A percentile compares a stretch with the other conserved stretches of the same genome.
phyloP scores from a whole-genome alignment of 2,797 vertebrate species.

The Cheirogaleus major region DNA sequence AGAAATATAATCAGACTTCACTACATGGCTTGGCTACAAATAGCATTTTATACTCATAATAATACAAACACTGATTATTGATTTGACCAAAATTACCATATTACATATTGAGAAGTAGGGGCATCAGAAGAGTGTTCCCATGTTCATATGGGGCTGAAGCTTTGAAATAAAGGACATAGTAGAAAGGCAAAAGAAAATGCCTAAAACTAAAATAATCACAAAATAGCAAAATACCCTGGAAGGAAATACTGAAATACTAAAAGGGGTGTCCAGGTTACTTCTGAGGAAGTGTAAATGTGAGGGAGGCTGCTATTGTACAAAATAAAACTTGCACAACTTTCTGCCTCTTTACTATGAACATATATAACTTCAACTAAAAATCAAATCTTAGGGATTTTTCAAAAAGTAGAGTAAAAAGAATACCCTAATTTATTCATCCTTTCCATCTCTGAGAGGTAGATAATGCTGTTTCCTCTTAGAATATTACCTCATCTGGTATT shows the following conservation, averaged over 20 bases:
- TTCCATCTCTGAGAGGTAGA: neutral
- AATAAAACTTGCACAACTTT: neutral
- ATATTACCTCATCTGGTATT: neutral
- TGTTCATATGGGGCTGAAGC: neutral
- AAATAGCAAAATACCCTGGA: neutral
- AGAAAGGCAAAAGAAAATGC: neutral
- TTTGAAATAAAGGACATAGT: neutral
- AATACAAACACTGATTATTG: neutral
- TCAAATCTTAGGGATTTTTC: neutral
- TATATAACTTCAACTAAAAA: neutral
- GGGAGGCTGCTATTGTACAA: neutral
- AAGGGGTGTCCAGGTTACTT: neutral
- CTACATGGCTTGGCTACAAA: neutral
- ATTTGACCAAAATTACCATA: neutral
- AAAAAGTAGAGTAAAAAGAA: neutral
- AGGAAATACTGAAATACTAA: neutral
- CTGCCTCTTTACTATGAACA: neutral
- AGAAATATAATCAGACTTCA: neutral
- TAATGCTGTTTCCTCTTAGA: neutral
- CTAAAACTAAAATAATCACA: neutral
- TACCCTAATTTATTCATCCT: neutral
- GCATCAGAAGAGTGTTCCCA: neutral
- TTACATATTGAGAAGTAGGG: neutral
- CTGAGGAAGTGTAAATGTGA: neutral
- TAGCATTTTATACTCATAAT: neutral